A percentile compares a stretch with the other conserved stretches of the same genome.
phyloP scores from a whole-genome alignment of 2,797 vertebrate genomes.

The Staurois parvus region DNA sequence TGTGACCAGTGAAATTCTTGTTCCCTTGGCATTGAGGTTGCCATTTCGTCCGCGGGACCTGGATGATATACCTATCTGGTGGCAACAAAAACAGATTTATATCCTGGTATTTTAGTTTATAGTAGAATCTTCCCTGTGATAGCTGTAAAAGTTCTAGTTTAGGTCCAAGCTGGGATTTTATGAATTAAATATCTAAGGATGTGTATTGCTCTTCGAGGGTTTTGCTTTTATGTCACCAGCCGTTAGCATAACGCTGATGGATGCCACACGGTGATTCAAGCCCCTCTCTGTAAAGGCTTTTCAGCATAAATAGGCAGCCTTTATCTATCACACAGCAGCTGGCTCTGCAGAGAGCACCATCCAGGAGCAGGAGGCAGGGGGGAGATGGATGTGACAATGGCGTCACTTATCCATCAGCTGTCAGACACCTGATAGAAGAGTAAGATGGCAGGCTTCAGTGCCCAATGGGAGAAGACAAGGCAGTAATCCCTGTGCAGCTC shows the following conservation, averaged over 20 bases:
- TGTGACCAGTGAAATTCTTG: not conserved
- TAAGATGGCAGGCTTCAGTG: constrained; percentile 35
- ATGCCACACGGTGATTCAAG: constrained; percentile 47
- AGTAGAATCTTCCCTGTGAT: not conserved
- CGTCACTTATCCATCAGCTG: constrained; percentile 59
- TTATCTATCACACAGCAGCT: constrained; percentile 61
- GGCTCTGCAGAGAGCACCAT: constrained; percentile 39
- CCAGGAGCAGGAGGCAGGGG: constrained; percentile 38
- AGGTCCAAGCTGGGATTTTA: constrained; percentile 10
- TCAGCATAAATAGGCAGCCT: constrained; percentile 51
- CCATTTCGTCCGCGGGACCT: not conserved
- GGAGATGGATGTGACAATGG: constrained; percentile 51
- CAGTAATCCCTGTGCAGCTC: constrained; percentile 41
- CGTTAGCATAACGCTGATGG: constrained; percentile 45
- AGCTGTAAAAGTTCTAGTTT: constrained; percentile 7
- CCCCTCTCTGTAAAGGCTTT: constrained; percentile 40
- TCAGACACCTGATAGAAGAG: constrained; percentile 58
- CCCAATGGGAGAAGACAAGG: constrained; percentile 29
- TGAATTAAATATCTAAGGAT: constrained; percentile 34
- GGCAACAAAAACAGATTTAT: not conserved
- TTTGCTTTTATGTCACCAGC: constrained; percentile 33
- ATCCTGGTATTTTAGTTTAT: not conserved
- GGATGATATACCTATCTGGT: not conserved
- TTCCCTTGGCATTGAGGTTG: not conserved
- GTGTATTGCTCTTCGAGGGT: not conserved